Base-by-base conservation (phyloP, 2,797 vertebrate genomes). In the Halcyon chelicuti region DNA sequence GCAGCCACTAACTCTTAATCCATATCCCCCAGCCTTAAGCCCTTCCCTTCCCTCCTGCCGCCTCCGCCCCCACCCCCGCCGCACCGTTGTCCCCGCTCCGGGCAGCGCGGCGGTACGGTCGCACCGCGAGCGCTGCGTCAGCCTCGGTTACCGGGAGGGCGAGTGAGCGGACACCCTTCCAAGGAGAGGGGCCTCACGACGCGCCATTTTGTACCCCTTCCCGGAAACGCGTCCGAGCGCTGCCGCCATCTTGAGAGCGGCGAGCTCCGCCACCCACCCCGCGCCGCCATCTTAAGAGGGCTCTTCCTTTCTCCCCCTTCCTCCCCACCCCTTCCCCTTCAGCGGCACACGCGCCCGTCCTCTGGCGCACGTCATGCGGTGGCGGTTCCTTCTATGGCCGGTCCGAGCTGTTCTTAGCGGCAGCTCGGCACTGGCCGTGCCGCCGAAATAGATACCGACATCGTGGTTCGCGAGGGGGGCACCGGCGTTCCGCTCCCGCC, bases 81-180 rank as follows among this genome's bases (percentile, higher is more conserved):
- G 14, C 49, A 51, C 25, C 49, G 49, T 54, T 31, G 52, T 54
- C 12, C 10, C 20, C 14, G 2, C 4, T 2, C 12, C 15, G 1
- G 16, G 47, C 5, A 40, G 23, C 71, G 8, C 42, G 44, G 17
- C n/a, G 11, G 10, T 4, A 9, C 33, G 10, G 6, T 6, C 15
- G 2, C 12, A 2, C 8, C 28, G 3, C 22, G 7, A 25, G 15
- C 26, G 2, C 10, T 1, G 2, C 0, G 1, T 2, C 26, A 0
- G 1, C 21, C 42, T 19, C 62, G 37, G 2, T 62, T 35, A 0
- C 16, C 26, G 4, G 29, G 14, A 19, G 0, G 5, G 10, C 44
- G 25, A 25, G 9, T 19, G 0, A 25, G 13, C 9, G 0, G 16
- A 1, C 37, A 1, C 14, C n/a, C 26, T 2, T 2, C 12, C 5